Percentiles rank a stretch among this genome's conserved stretches.
These are phyloP conservation scores for Sorex fumeus DNA, from an alignment of 2,113 vertebrate species.

Conservation along the genomic window DNA sequence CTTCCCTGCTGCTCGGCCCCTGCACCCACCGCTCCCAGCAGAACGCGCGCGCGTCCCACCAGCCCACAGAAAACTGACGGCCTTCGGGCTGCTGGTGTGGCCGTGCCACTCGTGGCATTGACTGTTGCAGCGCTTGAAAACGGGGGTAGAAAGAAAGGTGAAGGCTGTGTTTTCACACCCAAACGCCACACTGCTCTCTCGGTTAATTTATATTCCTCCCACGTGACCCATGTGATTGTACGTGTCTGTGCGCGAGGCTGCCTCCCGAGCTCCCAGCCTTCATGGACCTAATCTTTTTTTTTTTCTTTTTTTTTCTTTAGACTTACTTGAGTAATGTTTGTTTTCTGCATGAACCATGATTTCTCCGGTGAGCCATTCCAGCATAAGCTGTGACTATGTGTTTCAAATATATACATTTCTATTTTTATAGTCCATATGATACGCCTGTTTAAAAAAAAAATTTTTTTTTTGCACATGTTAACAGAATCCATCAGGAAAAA, in stretches of 20 bases:
- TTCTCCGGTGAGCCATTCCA: constrained; percentile 79
- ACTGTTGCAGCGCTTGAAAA: constrained; percentile 62
- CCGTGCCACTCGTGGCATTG: constrained; percentile 25
- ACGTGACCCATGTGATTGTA: constrained; percentile 64
- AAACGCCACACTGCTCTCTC: constrained; percentile 74
- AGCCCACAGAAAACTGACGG: constrained; percentile 66
- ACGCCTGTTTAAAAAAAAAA: constrained; percentile 71
- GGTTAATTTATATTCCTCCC: constrained; percentile 82
- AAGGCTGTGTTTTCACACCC: constrained; percentile 82
- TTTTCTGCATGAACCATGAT: constrained; percentile 61
- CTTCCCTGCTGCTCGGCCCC: constrained; percentile 68
- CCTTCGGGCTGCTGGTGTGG: constrained; percentile 57
- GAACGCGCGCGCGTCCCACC: constrained; percentile 62
- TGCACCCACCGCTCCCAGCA: constrained; percentile 71
- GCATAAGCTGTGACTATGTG: constrained; percentile 77
- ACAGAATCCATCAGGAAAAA: constrained; percentile 65
- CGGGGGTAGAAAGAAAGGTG: constrained; percentile 64
- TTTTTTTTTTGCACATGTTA: constrained; percentile 12
- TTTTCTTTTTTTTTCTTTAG: constrained; percentile 46
- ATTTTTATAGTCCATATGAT: constrained; percentile 77
- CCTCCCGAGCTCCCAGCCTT: constrained; percentile 64
- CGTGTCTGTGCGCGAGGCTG: constrained; percentile 63
- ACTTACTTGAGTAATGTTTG: constrained; percentile 73
- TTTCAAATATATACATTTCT: constrained; percentile 78
- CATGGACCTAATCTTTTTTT: constrained; percentile 31